A percentile compares a stretch with the other conserved stretches of the same genome.
These are phyloP conservation scores for Didymodactylos carnosus DNA, from an alignment of 2,888 invertebrate species.

Conservation along the genomic window DNA sequence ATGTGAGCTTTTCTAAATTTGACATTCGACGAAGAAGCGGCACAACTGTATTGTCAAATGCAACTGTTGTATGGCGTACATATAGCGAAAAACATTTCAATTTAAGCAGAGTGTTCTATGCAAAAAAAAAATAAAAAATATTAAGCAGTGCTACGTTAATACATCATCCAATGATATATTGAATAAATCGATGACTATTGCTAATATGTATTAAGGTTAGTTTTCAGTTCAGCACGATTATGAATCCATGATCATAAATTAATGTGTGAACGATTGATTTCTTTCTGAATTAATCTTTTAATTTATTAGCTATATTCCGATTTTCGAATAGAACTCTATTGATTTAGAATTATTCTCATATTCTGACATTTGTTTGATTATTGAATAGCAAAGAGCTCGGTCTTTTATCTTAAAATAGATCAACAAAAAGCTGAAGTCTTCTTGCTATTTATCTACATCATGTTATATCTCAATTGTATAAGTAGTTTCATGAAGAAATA, in stretches of 20 bases:
- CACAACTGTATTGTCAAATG: not conserved
- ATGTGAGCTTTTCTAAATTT: not conserved
- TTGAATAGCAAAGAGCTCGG: too few species aligned
- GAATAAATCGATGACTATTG: not conserved
- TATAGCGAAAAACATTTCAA: not conserved
- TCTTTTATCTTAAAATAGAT: too few species aligned
- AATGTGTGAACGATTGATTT: not conserved
- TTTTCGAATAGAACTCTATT: not conserved
- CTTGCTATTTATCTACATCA: too few species aligned
- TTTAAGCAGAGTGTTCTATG: not conserved
- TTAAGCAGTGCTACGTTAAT: not conserved
- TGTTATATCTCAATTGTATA: too few species aligned
- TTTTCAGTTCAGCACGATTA: not conserved
- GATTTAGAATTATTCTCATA: not conserved
- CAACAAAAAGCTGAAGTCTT: too few species aligned
- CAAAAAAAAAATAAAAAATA: not conserved
- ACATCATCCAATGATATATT: not conserved
- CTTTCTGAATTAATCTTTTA: not conserved
- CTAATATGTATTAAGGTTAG: not conserved
- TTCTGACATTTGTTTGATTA: too few species aligned
- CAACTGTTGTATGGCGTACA: not conserved
- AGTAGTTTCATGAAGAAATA: not conserved
- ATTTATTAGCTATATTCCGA: not conserved
- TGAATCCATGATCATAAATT: not conserved
- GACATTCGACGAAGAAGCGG: not conserved